These are phyloP conservation scores for Hyperoplus lanceolatus DNA, from an alignment of 2,797 vertebrate species.

Conservation along the genomic window DNA sequence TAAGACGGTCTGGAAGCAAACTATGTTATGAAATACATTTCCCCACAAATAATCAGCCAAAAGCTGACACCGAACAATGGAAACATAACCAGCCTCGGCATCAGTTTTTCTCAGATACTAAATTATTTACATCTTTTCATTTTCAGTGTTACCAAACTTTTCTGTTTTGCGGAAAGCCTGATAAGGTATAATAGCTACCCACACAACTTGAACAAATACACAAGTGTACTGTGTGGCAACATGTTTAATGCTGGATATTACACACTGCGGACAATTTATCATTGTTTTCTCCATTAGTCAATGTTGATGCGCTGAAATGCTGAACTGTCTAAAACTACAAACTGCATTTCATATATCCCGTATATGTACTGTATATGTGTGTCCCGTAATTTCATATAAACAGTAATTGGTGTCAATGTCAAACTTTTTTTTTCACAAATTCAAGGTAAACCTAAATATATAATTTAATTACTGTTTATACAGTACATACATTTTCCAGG, in stretches of 20 bases:
- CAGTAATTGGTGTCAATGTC: too few relatives aligned
- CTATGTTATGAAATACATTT: conserved; percentile 72
- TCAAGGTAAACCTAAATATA: neutral
- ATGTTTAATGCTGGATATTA: conserved; percentile 29
- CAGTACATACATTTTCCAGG: neutral
- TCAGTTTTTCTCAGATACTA: conserved; percentile 62
- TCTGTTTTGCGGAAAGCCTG: conserved; percentile 58
- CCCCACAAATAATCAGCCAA: conserved; percentile 66
- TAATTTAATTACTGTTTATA: neutral
- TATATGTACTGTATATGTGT: too few relatives aligned
- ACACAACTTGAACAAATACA: conserved; percentile 25
- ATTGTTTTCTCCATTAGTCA: conserved; percentile 15
- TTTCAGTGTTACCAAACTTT: conserved; percentile 65
- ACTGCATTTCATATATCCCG: conserved; percentile 11
- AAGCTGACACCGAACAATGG: conserved; percentile 74
- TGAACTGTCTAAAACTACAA: conserved; percentile 15
- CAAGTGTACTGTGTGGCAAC: neutral
- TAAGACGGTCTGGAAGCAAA: conserved; percentile 63
- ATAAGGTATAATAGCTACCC: conserved; percentile 57
- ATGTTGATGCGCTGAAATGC: conserved; percentile 28
- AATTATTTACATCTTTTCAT: conserved; percentile 64
- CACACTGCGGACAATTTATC: conserved; percentile 24
- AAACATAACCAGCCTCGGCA: conserved; percentile 59
- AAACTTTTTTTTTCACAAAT: conserved; percentile 18
- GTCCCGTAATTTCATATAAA: too few relatives aligned